Base-by-base conservation (phyloP, 2,888 invertebrate species). In the Zootermopsis nevadensis region DNA sequence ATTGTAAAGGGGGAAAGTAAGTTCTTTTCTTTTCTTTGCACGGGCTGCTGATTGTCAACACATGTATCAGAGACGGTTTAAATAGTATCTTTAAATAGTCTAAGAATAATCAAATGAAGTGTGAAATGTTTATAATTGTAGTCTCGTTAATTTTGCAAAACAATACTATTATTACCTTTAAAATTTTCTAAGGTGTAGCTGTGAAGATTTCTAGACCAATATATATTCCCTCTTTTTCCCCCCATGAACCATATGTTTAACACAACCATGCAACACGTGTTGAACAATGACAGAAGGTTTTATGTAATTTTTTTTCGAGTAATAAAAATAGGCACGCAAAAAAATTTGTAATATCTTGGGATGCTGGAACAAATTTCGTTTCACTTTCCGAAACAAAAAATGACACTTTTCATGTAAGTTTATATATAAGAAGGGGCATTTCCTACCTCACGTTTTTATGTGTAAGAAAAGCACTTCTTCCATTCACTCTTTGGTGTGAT, bases 391-490 rank as follows among this genome's bases (percentile, higher is more conserved):
- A 33, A 69, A 38, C 7, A 74, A 38, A 38, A 74, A 74, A 7
- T 60, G 8, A 6, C 60, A 7, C 60, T 60, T 27, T 60, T 27
- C 27, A 8, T 60, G n/a, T 60, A 60, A 27, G 10, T 15, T 38
- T 42, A 24, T 74, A 74, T 42, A 38, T 30, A 10, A 38, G 33
- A 74, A 74, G 74, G 38, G 38, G 8, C 74, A 38, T 74, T 24
- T 42, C 33, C n/a, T 24, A 12, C 33, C 22, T 22, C 3, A 6
- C 8, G 22, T 38, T 74, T 74, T 42, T 74, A 42, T 74, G n/a
- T 30, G 74, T 74, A 38, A 35, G 74, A 74, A n/a, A 38, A 74
- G 74, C 38, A 69, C 69, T 69, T 69, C 33, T 33, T 12, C 6
- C 69, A 69, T 33, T 38, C 33, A 22, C 74, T 74, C 33, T 38